A percentile compares a stretch with the other conserved stretches of the same genome.
Evolutionary conservation across 1,140 invertebrate genomes (phyloP).

Genomic region (Magallana gigas): DNA sequence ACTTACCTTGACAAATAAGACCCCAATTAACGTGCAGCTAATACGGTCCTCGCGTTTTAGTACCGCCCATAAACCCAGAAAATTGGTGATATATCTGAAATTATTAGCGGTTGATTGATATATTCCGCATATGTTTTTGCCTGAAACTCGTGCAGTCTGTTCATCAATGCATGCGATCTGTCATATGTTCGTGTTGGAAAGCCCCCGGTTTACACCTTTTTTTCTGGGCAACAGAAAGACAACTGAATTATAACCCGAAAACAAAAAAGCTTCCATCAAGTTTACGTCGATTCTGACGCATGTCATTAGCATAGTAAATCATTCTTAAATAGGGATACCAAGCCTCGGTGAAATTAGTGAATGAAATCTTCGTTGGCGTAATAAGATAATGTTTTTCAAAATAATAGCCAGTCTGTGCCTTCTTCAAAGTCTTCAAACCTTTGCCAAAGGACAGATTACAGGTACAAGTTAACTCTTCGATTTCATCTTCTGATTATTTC

Average conservation of each 20-base stretch:
- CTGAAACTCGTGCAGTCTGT: too few species aligned
- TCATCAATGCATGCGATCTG: neutral
- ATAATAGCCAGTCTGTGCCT: neutral
- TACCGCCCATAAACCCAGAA: neutral
- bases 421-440: neutral
- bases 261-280: neutral
- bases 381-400: neutral
- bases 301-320: neutral
- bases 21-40: neutral
- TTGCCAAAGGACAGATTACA: neutral
- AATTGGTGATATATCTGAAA: neutral
- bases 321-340: neutral
- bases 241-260: neutral
- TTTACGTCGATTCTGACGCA: slow-evolving; percentile 7
- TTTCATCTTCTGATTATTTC: neutral
- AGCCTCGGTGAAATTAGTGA: neutral
- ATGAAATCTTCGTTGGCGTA: neutral
- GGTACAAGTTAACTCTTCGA: neutral
- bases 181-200: neutral
- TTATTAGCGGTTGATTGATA: neutral
- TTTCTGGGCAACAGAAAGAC: neutral
- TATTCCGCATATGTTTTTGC: neutral
- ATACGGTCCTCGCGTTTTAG: neutral
- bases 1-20: neutral
- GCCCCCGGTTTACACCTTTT: neutral